Evolutionary conservation across 1,140 invertebrate genomes (phyloP).

Genomic region (Phymastichus coffea): DNA sequence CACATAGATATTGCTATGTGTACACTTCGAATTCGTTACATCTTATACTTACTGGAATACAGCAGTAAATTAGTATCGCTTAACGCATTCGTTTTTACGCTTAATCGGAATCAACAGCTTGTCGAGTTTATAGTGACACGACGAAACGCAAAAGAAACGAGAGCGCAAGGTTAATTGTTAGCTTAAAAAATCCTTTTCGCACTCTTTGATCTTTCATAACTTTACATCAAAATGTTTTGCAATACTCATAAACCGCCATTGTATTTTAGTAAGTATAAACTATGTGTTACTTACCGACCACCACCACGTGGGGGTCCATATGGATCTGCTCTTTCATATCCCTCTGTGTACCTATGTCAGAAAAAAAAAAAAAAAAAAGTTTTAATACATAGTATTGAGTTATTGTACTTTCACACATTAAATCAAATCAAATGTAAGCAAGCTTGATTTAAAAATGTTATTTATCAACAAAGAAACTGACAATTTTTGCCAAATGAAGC

Average conservation of each 20-base stretch:
- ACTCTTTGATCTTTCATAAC: constrained; percentile 11
- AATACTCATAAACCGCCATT: constrained; percentile 1
- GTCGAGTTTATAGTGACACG: constrained; percentile 23
- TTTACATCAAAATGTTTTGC: constrained; percentile 12
- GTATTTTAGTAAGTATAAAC: constrained; percentile 6
- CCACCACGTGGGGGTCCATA: constrained; percentile 51
- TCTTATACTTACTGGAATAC: constrained; percentile 49
- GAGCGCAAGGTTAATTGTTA: constrained; percentile 23
- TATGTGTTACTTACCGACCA: constrained; percentile 49
- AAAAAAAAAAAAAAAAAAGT: constrained; percentile 16
- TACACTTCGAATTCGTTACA: too few relatives aligned
- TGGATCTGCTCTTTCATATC: constrained; percentile 52
- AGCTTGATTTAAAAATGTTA: too few relatives aligned
- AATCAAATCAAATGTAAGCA: too few relatives aligned
- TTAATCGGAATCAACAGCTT: constrained; percentile 33
- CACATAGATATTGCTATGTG: too few relatives aligned
- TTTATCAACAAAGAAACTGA: too few relatives aligned
- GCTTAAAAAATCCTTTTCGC: constrained; percentile 25
- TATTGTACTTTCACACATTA: too few relatives aligned
- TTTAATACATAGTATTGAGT: constrained; percentile 10
- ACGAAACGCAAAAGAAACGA: constrained; percentile 29
- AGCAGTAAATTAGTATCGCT: constrained; percentile 38
- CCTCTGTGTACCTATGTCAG: constrained; percentile 50
- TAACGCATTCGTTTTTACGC: constrained; percentile 37
- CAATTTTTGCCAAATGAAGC: too few relatives aligned